A percentile compares a stretch with the other conserved stretches of the same genome.
Conservation (phyloP, 2,888 invertebrate species). For the Syrphus vitripennis region DNA sequence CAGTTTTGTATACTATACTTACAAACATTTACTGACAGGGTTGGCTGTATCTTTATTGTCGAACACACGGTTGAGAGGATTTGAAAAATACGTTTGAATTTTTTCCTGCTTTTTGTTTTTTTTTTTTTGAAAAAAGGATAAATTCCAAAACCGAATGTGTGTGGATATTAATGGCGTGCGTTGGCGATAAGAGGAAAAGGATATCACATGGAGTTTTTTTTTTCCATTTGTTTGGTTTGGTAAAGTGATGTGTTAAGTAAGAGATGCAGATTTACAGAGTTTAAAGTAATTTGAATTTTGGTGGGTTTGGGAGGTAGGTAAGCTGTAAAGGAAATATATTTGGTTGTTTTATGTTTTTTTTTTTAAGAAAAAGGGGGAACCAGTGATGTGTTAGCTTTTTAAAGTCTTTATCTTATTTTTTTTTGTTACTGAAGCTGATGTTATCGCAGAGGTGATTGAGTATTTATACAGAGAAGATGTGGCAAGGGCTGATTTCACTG, state of each 20-base stretch:
- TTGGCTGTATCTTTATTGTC: constrained; percentile 58
- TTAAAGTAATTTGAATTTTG: constrained; percentile 47
- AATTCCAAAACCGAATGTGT: constrained; percentile 54
- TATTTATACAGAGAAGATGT: neutral
- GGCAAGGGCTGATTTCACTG: neutral
- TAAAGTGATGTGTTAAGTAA: constrained; percentile 62
- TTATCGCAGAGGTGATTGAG: constrained; percentile 53
- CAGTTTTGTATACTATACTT: neutral
- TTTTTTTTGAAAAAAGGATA: constrained; percentile 21
- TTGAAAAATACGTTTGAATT: constrained; percentile 67
- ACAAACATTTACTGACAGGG: neutral
- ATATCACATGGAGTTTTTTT: constrained; percentile 24
- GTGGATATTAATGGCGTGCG: constrained; percentile 71
- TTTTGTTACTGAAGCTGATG: constrained; percentile 4
- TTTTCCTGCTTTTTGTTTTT: neutral
- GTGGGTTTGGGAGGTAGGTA: neutral
- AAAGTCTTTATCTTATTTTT: constrained; percentile 28
- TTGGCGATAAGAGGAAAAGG: constrained; percentile 64
- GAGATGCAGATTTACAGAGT: constrained; percentile 63
- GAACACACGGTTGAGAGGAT: constrained; percentile 65
- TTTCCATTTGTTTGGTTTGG: neutral
- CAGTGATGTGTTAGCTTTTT: constrained; percentile 46
- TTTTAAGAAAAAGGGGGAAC: neutral
- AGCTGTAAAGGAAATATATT: neutral
- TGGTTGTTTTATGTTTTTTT: neutral